A percentile compares a stretch with the other conserved stretches of the same genome.
These are phyloP conservation scores for Pseudochirops corinnae DNA, from an alignment of 2,797 vertebrate genomes.

Conservation along the genomic window DNA sequence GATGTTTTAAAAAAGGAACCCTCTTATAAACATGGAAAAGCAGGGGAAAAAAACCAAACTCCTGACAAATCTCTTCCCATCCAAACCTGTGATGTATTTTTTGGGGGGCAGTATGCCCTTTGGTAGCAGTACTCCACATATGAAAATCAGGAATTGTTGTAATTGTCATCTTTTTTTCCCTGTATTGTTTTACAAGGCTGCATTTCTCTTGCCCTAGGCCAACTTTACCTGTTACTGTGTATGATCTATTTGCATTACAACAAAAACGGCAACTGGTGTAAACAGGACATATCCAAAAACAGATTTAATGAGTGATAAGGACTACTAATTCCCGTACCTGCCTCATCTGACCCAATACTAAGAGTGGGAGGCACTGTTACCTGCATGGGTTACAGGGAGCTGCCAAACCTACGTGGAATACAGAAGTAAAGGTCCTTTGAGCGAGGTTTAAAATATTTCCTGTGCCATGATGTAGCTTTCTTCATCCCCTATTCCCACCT, in stretches of 20 bases:
- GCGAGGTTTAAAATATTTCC: constrained; percentile 31
- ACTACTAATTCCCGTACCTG: neutral
- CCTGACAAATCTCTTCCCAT: neutral
- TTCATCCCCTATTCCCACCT: neutral
- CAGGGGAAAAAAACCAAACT: neutral
- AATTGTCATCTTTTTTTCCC: neutral
- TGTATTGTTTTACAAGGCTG: constrained; percentile 9
- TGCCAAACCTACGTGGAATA: neutral
- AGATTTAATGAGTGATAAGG: constrained; percentile 29
- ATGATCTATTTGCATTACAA: neutral
- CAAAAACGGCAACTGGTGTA: constrained; percentile 1
- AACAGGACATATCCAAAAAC: constrained; percentile 48
- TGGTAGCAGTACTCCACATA: constrained; percentile 41
- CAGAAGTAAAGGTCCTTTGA: neutral
- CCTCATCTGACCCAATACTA: neutral
- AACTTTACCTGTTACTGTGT: fast-evolving
- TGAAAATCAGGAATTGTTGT: neutral
- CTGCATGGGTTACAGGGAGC: neutral
- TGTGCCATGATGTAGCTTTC: fast-evolving
- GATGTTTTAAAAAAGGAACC: neutral
- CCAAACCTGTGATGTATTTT: neutral
- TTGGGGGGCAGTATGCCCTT: neutral
- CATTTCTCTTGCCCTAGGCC: constrained; percentile 24
- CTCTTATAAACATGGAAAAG: neutral
- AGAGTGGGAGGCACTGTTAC: neutral